Base-by-base conservation (phyloP, 2,888 invertebrate genomes). In the Malacosoma neustria region DNA sequence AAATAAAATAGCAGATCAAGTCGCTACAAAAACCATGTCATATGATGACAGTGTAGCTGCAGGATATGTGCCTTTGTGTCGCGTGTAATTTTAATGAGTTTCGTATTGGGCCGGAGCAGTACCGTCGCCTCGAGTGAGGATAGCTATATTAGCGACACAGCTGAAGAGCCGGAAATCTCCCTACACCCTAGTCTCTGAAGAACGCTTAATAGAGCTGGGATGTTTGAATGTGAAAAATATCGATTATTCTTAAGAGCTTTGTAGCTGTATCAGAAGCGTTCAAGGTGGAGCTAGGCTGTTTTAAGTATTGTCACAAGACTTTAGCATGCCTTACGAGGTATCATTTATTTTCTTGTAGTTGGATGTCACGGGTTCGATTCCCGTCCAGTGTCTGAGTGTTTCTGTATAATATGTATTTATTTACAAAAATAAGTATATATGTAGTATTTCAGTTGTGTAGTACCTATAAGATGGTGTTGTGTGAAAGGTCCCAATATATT, bases 31-130 rank as follows among this genome's bases (percentile, higher is more conserved):
- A 22, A 9, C 5, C 22, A 2, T 44, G 46, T 22, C 22, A 7
- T 22, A 9, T 22, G 6, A 22, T 7, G 3, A 9, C 22, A 22
- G 9, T 22, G 22, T 22, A 22, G 7, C 22, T 22, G 9, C 22
- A 22, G 22, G 34, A 38, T 45, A 54, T 61, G 48, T 59, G 57
- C 61, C 61, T 71, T 70, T 66, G 64, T 65, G 54, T 57, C 60
- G 64, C 69, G 70, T 72, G 72, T 81, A 80, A 80, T 79, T 81
- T 82, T 80, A 82, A 84, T 80, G 82, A 82, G 79, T 79, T 81
- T 80, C 66, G 63, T 72, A 68, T 70, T 67, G 69, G 72, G 62
- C 68, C 59, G 49, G 45, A 39, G 22, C 48, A 49, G 57, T 63
- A 67, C 64, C 70, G 58, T 54, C 58, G 71, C 69, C 65, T 50